Evolutionary conservation across 2,888 invertebrate genomes (phyloP).

Genomic region (Gari tellinella): DNA sequence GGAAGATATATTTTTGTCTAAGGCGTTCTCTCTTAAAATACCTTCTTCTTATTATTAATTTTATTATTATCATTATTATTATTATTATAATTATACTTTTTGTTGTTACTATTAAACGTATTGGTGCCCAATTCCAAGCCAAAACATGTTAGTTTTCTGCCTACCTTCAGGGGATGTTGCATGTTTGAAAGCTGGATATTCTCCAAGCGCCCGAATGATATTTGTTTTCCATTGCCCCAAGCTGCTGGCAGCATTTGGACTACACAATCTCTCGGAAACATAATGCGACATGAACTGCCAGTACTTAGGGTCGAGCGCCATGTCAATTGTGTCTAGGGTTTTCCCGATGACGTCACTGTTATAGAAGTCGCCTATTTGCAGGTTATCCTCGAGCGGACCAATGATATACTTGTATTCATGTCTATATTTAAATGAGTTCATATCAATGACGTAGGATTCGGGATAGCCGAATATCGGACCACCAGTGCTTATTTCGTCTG

Average conservation of each 20-base stretch:
- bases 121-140: too few species aligned
- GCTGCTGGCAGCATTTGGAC: slow-evolving; percentile 14
- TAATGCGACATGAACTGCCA: slow-evolving; percentile 41
- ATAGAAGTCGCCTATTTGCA: slow-evolving; percentile 46
- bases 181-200: slow-evolving; percentile 42
- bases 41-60: too few species aligned
- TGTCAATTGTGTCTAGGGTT: slow-evolving; percentile 49
- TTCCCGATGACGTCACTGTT: slow-evolving; percentile 55
- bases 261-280: slow-evolving; percentile 44
- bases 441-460: slow-evolving; percentile 50
- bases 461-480: slow-evolving; percentile 47
- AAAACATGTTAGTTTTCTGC: too few species aligned
- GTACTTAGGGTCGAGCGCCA: slow-evolving; percentile 48
- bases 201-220: slow-evolving; percentile 39
- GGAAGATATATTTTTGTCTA: too few species aligned
- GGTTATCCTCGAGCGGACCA: slow-evolving; percentile 48
- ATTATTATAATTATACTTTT: too few species aligned
- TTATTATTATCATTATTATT: too few species aligned
- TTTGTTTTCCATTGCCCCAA: slow-evolving; percentile 41
- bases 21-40: too few species aligned
- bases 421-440: slow-evolving; percentile 53
- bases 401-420: slow-evolving; percentile 54
- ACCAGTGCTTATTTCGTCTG: slow-evolving; percentile 53
- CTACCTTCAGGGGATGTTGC: slow-evolving; percentile 39
- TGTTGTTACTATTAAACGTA: too few species aligned